These are phyloP conservation scores for Takifugu bimaculatus DNA, from an alignment of 2,113 vertebrate species.

Conservation along the genomic window DNA sequence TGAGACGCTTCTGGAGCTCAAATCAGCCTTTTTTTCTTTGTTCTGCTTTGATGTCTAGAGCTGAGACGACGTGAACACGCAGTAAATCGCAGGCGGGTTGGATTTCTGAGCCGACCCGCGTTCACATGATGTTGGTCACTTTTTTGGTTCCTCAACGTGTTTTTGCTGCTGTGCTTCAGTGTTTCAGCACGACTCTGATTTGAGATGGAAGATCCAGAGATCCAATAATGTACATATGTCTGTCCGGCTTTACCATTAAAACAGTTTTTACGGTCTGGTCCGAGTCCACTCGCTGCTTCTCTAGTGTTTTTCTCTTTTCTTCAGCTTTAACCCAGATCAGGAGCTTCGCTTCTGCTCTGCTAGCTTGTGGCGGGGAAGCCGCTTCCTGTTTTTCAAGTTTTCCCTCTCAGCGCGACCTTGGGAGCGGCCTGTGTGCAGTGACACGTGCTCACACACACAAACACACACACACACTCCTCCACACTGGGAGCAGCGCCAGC, in stretches of 20 bases:
- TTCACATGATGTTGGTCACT: constrained; percentile 8
- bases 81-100: too few species aligned
- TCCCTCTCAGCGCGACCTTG: constrained; percentile 30
- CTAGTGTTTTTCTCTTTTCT: not conserved
- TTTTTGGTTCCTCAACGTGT: not conserved
- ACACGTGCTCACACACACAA: constrained; percentile 34
- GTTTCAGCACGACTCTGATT: not conserved
- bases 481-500: constrained; percentile 1
- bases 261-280: not conserved
- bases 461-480: constrained; percentile 42
- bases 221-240: too few species aligned
- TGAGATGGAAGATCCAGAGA: too few species aligned
- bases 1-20: constrained; percentile 22
- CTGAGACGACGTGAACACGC: not conserved
- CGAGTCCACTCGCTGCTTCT: not conserved
- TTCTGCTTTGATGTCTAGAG: constrained; percentile 29
- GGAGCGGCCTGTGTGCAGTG: constrained; percentile 36
- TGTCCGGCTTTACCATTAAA: not conserved
- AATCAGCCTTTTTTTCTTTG: constrained; percentile 4
- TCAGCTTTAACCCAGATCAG: constrained; percentile 6
- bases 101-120: constrained; percentile 20
- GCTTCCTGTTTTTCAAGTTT: constrained; percentile 57
- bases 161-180: not conserved
- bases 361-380: not conserved
- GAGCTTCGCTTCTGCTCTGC: not conserved